phyloP scores from a whole-genome alignment of 1,140 invertebrate genomes.

The Papilio aristodemus region DNA sequence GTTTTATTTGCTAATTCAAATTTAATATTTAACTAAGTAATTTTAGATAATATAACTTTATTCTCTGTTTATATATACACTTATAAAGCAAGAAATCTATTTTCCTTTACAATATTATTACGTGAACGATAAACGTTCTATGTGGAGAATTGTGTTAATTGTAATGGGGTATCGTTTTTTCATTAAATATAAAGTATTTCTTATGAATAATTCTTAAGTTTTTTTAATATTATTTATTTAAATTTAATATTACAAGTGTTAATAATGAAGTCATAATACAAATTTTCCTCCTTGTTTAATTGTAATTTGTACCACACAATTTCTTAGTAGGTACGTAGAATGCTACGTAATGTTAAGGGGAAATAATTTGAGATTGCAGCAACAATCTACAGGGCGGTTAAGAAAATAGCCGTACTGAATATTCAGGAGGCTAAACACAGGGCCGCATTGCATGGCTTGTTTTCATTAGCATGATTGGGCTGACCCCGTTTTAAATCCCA shows the following conservation, averaged over 20 bases:
- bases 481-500: slow-evolving; percentile 64
- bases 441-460: slow-evolving; percentile 61
- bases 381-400: slow-evolving; percentile 63
- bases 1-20: slow-evolving; percentile 26
- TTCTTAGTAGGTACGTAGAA: slow-evolving; percentile 11
- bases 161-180: too few species aligned
- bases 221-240: too few species aligned
- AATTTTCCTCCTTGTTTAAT: slow-evolving; percentile 11
- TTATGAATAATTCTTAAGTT: too few species aligned
- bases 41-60: not conserved
- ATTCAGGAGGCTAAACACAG: slow-evolving; percentile 66
- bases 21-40: slow-evolving; percentile 4
- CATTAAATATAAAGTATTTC: too few species aligned
- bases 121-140: not conserved
- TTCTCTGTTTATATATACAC: too few species aligned
- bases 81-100: not conserved
- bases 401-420: slow-evolving; percentile 71
- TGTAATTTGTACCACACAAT: not conserved
- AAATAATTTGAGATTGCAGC: slow-evolving; percentile 60
- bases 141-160: too few species aligned
- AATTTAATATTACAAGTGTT: too few species aligned
- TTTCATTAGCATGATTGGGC: slow-evolving; percentile 75
- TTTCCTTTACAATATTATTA: not conserved
- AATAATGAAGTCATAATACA: too few species aligned
- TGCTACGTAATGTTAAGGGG: slow-evolving; percentile 36